Percentiles rank a stretch among this genome's conserved stretches.
Evolutionary conservation across 1,140 invertebrate genomes (phyloP).

Genomic region (Mycetomoellerius zeteki): DNA sequence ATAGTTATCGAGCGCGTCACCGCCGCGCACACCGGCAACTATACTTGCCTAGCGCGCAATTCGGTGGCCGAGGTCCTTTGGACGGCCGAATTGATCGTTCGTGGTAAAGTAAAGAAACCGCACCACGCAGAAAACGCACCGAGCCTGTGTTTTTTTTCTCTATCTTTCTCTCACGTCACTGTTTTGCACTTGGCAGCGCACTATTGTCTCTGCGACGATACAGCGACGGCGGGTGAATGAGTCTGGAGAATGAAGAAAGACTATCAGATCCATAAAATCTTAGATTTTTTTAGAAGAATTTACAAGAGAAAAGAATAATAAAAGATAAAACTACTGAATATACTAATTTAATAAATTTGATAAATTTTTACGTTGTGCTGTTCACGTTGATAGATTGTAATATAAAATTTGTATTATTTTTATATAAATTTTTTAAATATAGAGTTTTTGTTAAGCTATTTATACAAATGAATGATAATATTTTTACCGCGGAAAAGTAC

Average conservation of each 20-base stretch:
- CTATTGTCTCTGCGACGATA: constrained; percentile 53
- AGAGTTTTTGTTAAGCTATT: background rate
- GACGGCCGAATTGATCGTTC: constrained; percentile 89
- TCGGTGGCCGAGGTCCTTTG: constrained; percentile 91
- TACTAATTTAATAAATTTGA: background rate
- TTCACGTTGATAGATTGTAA: background rate
- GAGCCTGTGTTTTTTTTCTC: constrained; percentile 51
- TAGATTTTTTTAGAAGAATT: background rate
- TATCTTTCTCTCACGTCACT: constrained; percentile 57
- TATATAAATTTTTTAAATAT: background rate
- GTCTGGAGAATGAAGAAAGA: background rate
- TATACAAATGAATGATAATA: background rate
- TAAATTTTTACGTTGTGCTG: background rate
- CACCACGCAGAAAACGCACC: constrained; percentile 54
- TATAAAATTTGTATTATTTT: background rate
- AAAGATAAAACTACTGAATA: background rate
- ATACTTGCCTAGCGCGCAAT: constrained; percentile 95
- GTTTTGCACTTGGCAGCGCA: constrained; percentile 72
- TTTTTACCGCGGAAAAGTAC: background rate
- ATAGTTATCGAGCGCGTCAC: constrained; percentile 95
- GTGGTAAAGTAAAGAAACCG: constrained; percentile 88
- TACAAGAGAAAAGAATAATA: background rate
- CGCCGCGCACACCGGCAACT: constrained; percentile 94
- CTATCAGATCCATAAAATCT: background rate
- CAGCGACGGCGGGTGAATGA: background rate